Base-by-base conservation (phyloP, 2,888 invertebrate genomes). In the Drosophila cyrtoloma region DNA sequence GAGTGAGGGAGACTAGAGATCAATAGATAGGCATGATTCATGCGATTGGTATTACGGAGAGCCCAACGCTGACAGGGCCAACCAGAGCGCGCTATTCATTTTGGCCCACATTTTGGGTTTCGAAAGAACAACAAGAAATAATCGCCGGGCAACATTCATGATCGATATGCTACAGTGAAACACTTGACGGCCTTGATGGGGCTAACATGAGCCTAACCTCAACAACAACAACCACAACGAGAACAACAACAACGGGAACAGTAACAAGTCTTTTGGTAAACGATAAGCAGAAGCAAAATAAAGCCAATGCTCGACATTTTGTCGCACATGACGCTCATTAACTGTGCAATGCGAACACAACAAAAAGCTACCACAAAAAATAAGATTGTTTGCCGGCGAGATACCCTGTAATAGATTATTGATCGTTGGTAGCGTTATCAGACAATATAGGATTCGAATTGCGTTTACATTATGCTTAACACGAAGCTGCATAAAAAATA, bases 1-100 rank as follows among this genome's bases (percentile, higher is more conserved):
- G 42, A n/a, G 42, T 7, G 53, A 58, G 35, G 35, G 61, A n/a
- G 52, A 69, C 42, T 50, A 26, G 79, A 82, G 86, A 82, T 84
- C 86, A 86, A 86, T 84, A 86, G 26, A 86, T 82, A 86, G 26
- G 75, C 79, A 81, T 85, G 85, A 85, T 79, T 85, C 85, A 85
- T 86, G 75, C 71, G 72, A 82, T 62, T 73, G 86, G 86, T 75
- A 85, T 82, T 47, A 2, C 26, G 5, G 79, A 32, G 22, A 30
- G 50, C 42, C 66, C 53, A 37, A 30, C 14, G 37, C n/a, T 52
- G 33, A 68, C 55, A 59, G 51, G 32, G 69, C 52, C 14, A 9
- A 14, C 35, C 65, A 44, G 56, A 26, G 26, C 30, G 50, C 5
- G 4, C 22, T 1, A 47, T 30, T 65, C 5, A 14, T 71, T 50